Evolutionary conservation across 2,113 vertebrate species (phyloP), one percentile per base, ranked within the genome.

Genomic region (Benitochromis conjunctus): DNA sequence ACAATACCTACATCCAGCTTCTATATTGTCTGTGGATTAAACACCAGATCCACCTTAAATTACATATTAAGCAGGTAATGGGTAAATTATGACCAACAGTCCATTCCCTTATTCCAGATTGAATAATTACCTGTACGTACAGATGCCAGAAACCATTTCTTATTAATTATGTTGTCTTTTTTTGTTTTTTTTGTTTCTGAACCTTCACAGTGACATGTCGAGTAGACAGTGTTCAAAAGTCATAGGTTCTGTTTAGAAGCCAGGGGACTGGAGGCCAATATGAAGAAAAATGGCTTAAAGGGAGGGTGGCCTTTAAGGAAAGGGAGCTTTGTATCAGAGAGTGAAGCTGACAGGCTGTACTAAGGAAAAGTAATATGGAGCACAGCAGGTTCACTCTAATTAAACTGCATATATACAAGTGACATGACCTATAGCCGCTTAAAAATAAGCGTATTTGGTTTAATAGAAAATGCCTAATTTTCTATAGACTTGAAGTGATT

Each of bases 331-430:
- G 5, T 48, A 29, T 48, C 7, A 19, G 43, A 48, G 14, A 19
- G 21, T 19, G 41, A 46, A 4, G 43, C 69, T 48, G 24, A 43
- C 4, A 2, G 7, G 36, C 38, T 69, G n/a, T 4, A 43, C 36
- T 69, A 69, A 69, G 64, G n/a, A 43, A 69, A 43, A 24, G 38
- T 69, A 69, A 69, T 16, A 51, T 51, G 24, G 69, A 74, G 43
- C 43, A 51, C 26, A 51, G 26, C 14, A 74, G 16, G 24, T 0
- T 74, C 69, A 29, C 24, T 74, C 14, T 51, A 74, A 74, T 51
- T 74, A 74, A 74, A 51, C 16, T 51, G 10, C 69, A 29, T 31
- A 11, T 29, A 74, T 29, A 16, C 6, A 74, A 74, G 43, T 31
- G 0, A 74, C 51, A 29, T 2, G 9, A 51, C 9, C 43, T 12